Conservation (phyloP, 2,888 invertebrate genomes). For the Campaea margaritaria region DNA sequence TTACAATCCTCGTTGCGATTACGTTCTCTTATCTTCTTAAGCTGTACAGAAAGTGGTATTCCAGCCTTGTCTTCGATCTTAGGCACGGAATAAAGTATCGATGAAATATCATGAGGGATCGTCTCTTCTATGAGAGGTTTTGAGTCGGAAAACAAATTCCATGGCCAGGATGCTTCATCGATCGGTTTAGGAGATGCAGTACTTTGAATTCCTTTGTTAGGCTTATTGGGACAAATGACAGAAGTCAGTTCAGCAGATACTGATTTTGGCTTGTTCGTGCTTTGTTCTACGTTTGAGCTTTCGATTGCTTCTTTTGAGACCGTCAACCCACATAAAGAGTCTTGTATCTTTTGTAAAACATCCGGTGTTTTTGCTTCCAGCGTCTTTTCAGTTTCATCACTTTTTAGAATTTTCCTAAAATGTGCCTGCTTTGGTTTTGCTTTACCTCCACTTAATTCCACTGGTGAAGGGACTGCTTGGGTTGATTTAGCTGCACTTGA, state of each 20-base stretch:
- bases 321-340: slow-evolving; percentile 2
- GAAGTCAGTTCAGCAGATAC: too few relatives aligned
- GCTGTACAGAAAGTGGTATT: slow-evolving; percentile 5
- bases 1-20: neutral
- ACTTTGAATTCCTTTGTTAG: too few relatives aligned
- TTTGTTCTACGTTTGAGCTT: too few relatives aligned
- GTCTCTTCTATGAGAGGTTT: too few relatives aligned
- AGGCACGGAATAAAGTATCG: neutral
- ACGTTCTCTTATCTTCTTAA: slow-evolving; percentile 9
- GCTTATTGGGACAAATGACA: too few relatives aligned
- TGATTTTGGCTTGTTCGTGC: neutral
- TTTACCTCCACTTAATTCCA: too few relatives aligned
- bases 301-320: neutral
- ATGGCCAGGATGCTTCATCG: neutral
- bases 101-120: neutral
- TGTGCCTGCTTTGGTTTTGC: too few relatives aligned
- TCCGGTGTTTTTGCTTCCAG: neutral
- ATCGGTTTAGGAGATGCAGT: neutral
- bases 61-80: neutral
- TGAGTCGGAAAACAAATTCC: neutral
- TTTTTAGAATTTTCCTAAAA: too few relatives aligned
- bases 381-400: too few relatives aligned
- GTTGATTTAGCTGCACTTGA: too few relatives aligned
- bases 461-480: too few relatives aligned
- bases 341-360: slow-evolving; percentile 1